Conservation (phyloP, 2,797 vertebrate genomes). For the Ctenopoma multispine region DNA sequence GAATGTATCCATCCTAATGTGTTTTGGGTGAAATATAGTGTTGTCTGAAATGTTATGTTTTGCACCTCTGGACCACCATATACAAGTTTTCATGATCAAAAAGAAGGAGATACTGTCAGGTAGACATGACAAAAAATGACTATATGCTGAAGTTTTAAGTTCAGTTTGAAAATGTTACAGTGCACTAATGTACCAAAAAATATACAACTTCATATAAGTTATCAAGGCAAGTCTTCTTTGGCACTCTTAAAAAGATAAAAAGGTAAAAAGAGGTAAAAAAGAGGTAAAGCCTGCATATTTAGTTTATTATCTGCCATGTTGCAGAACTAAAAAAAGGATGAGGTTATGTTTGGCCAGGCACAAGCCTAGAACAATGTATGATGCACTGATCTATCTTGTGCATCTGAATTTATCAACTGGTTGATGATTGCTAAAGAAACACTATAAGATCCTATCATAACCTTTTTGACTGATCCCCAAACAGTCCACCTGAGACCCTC, state of each 20-base stretch:
- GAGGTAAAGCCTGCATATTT: neutral
- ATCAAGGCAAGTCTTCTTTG: neutral
- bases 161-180: neutral
- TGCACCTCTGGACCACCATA: no score
- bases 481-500: conserved; percentile 24
- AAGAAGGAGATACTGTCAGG: neutral
- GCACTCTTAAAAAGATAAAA: neutral
- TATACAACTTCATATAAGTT: neutral
- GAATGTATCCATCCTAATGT: no score
- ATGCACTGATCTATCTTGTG: neutral
- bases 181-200: neutral
- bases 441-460: conserved; percentile 1
- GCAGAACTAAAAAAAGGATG: no score
- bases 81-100: neutral
- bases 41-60: no score
- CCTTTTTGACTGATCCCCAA: conserved; percentile 11
- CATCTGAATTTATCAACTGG: conserved; percentile 7
- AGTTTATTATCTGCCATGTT: no score
- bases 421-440: conserved; percentile 13
- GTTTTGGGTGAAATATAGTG: no score
- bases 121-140: neutral
- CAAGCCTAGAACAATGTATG: neutral
- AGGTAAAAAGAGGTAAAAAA: neutral
- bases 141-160: neutral
- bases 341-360: neutral